Evolutionary conservation across 2,888 invertebrate genomes (phyloP).

Genomic region (Melanostoma scalare): DNA sequence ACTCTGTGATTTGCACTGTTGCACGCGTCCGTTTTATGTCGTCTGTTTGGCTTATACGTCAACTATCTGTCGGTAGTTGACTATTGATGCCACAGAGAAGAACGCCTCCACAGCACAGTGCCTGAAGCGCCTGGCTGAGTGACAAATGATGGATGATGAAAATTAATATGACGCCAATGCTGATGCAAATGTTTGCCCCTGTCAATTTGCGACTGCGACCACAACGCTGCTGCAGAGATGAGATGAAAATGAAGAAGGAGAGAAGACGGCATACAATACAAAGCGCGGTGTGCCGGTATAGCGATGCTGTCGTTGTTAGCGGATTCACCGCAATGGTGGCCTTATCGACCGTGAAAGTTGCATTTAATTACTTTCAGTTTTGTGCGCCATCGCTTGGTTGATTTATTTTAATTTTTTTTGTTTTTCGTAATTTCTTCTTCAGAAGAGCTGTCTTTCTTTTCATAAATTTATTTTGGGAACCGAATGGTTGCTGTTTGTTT

Average conservation of each 20-base stretch:
- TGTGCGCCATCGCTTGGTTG: slow-evolving; percentile 26
- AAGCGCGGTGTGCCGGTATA: neutral
- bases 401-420: slow-evolving; percentile 15
- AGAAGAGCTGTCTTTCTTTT: slow-evolving; percentile 5
- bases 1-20: slow-evolving; percentile 53
- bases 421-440: slow-evolving; percentile 11
- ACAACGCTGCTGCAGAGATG: neutral
- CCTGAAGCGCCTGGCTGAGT: slow-evolving; percentile 15
- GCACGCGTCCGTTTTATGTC: slow-evolving; percentile 1
- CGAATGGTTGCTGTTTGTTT: slow-evolving; percentile 17
- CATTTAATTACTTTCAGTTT: slow-evolving; percentile 68
- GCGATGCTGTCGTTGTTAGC: slow-evolving; percentile 4
- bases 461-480: slow-evolving; percentile 47
- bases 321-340: slow-evolving; percentile 36
- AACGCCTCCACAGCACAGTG: slow-evolving; percentile 46
- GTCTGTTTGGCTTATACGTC: slow-evolving; percentile 9
- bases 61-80: slow-evolving; percentile 31
- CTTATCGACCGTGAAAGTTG: slow-evolving; percentile 72
- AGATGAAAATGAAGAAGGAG: neutral
- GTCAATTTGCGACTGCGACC: slow-evolving; percentile 26
- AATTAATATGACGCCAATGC: slow-evolving; percentile 56
- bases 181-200: slow-evolving; percentile 50
- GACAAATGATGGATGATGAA: slow-evolving; percentile 66
- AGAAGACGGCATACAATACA: neutral
- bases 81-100: slow-evolving; percentile 38